phyloP scores from a whole-genome alignment of 2,888 invertebrate genomes.

The Latrodectus elegans region DNA sequence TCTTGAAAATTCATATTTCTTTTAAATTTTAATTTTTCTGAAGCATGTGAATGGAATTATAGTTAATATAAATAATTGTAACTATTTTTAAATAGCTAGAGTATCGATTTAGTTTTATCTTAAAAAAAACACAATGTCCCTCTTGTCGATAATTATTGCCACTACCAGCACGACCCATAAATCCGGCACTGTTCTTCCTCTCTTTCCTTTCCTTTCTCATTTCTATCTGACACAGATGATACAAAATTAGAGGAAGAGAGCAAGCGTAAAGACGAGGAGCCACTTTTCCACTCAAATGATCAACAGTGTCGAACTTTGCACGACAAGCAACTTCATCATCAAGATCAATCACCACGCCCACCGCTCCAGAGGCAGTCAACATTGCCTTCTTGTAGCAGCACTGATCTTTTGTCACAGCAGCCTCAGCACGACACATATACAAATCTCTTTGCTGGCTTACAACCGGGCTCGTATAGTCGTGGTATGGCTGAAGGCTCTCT shows the following conservation, averaged over 20 bases:
- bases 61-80: too few relatives aligned
- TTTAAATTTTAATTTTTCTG: too few relatives aligned
- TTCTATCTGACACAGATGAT: constrained; percentile 57
- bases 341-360: constrained; percentile 14
- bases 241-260: constrained; percentile 41
- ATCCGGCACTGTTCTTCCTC: constrained; percentile 28
- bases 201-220: constrained; percentile 24
- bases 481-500: constrained; percentile 44
- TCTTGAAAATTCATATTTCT: too few relatives aligned
- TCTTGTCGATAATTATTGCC: not conserved
- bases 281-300: not conserved
- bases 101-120: not conserved
- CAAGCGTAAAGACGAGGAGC: constrained; percentile 12
- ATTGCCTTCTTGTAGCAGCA: constrained; percentile 48
- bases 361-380: constrained; percentile 54
- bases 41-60: too few relatives aligned
- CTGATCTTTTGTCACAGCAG: constrained; percentile 7
- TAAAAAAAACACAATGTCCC: not conserved
- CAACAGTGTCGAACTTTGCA: constrained; percentile 5
- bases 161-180: not conserved
- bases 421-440: constrained; percentile 30
- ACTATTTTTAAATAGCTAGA: not conserved
- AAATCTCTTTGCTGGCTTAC: constrained; percentile 60
- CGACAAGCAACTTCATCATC: constrained; percentile 15
- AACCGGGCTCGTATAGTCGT: constrained; percentile 53